Evolutionary conservation across 2,888 invertebrate genomes (phyloP).

Genomic region (Strigamia crassipes): DNA sequence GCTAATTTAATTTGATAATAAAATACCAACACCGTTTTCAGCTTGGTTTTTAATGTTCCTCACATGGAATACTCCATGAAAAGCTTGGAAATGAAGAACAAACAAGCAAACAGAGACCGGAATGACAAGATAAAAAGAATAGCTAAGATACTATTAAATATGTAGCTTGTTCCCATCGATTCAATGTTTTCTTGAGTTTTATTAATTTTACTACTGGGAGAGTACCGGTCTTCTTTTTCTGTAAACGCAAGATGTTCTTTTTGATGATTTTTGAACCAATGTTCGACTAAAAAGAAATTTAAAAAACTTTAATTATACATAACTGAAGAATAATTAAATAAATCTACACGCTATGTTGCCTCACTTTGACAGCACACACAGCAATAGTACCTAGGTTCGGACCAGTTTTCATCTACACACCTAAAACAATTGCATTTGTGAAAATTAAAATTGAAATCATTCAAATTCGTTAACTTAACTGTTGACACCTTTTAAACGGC

Average conservation of each 20-base stretch:
- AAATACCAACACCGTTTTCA: too few relatives aligned
- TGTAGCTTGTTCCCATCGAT: too few relatives aligned
- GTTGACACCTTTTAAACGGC: not conserved
- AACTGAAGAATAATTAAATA: not conserved
- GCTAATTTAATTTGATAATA: too few relatives aligned
- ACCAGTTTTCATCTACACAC: not conserved
- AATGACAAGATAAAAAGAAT: not conserved
- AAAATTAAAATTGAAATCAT: not conserved
- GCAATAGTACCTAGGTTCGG: not conserved
- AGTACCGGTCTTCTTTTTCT: not conserved
- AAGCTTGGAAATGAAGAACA: not conserved
- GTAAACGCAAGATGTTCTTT: not conserved
- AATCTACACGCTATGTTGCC: too few relatives aligned
- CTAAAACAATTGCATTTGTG: not conserved
- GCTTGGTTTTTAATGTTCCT: not conserved
- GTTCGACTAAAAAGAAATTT: not conserved
- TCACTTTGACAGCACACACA: not conserved
- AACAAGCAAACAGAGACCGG: not conserved
- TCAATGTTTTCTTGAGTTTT: too few relatives aligned
- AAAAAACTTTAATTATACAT: not conserved
- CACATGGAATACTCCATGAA: not conserved
- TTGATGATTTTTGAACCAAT: constrained; percentile 8
- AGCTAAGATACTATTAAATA: not conserved
- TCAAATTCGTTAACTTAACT: not conserved
- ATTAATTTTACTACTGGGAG: not conserved